These are phyloP conservation scores for Fulica atra DNA, from an alignment of 2,113 vertebrate species.

Conservation along the genomic window DNA sequence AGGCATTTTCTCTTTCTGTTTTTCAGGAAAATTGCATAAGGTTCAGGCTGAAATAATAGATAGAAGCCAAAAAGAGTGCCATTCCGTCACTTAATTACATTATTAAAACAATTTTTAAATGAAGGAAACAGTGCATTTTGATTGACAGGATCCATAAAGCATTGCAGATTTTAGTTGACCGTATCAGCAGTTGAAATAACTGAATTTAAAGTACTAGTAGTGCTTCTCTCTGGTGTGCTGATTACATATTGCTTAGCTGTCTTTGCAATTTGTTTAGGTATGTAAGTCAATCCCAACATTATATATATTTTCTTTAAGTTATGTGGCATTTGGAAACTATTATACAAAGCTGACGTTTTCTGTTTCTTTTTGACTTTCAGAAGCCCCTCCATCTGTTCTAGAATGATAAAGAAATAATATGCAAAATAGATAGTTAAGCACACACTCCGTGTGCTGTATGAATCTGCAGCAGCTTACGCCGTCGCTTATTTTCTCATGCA, in stretches of 20 bases:
- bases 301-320: background rate
- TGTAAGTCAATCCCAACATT: background rate
- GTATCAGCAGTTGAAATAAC: background rate
- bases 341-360: accelerated
- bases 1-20: background rate
- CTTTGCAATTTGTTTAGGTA: background rate
- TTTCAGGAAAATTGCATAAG: background rate
- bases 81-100: background rate
- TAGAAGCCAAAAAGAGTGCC: background rate
- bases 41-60: background rate
- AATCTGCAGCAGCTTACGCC: background rate
- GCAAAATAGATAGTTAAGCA: background rate
- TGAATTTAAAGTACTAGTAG: background rate
- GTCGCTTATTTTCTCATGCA: background rate
- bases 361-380: background rate
- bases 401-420: background rate
- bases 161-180: background rate
- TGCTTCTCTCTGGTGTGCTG: background rate
- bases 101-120: background rate
- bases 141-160: background rate
- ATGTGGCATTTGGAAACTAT: background rate
- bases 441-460: background rate
- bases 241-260: background rate
- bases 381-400: background rate
- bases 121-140: background rate